Percentiles rank a stretch among this genome's conserved stretches.
These are phyloP conservation scores for Diadema setosum DNA, from an alignment of 35 echinoderm and acorn worm genomes.

Conservation along the genomic window DNA sequence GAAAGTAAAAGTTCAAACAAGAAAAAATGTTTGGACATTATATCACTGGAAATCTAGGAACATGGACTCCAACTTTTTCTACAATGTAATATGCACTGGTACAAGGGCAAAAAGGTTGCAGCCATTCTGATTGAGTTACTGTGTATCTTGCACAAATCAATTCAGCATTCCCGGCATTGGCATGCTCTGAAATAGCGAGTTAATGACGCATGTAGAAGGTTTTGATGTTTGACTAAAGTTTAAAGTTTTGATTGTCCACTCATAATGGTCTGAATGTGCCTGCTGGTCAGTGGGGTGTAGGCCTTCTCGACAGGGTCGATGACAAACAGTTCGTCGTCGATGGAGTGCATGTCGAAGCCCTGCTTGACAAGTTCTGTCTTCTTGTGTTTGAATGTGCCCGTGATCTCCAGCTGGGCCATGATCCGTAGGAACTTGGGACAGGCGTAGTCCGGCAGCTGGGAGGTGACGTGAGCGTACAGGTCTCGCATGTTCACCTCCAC, in stretches of 20 bases:
- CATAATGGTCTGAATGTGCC: neutral
- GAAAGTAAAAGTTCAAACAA: too few species aligned
- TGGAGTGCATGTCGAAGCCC: constrained; percentile 49
- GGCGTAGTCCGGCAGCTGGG: constrained; percentile 42
- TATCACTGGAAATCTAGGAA: too few species aligned
- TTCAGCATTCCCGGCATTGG: too few species aligned
- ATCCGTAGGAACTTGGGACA: constrained; percentile 62
- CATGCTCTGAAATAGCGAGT: too few species aligned
- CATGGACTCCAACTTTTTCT: too few species aligned
- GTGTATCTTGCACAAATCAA: too few species aligned
- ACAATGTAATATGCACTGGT: too few species aligned
- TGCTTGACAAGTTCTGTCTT: constrained; percentile 62
- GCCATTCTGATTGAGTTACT: too few species aligned
- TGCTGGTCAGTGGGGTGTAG: constrained; percentile 28
- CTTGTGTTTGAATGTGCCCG: constrained; percentile 71
- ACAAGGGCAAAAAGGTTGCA: too few species aligned
- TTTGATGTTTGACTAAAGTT: too few species aligned
- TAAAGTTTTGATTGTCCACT: neutral
- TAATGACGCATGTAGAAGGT: too few species aligned
- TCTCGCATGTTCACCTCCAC: neutral
- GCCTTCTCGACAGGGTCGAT: constrained; percentile 31
- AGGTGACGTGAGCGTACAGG: constrained; percentile 43
- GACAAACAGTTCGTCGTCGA: constrained; percentile 39
- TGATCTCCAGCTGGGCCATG: constrained; percentile 50
- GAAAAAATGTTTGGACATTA: too few species aligned